phyloP scores from a whole-genome alignment of 2,888 invertebrate species.

The Tetheella fluctuosa region DNA sequence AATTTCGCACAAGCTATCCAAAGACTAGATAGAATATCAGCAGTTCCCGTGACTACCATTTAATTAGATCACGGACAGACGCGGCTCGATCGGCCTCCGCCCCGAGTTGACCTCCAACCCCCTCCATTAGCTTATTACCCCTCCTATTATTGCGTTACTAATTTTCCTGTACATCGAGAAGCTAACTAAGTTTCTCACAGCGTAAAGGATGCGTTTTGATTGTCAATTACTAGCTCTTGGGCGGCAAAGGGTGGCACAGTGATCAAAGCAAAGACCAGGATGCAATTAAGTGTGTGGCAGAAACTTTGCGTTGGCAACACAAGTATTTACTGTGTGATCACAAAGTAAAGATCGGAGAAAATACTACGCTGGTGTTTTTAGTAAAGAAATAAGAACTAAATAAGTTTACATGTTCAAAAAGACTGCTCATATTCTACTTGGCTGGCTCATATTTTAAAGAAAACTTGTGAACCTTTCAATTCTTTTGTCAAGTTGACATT shows the following conservation, averaged over 20 bases:
- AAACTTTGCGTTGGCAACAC: constrained; percentile 52
- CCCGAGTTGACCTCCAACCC: constrained; percentile 64
- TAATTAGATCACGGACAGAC: constrained; percentile 67
- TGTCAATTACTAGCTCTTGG: constrained; percentile 78
- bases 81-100: constrained; percentile 52
- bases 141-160: constrained; percentile 79
- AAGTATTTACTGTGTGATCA: background rate
- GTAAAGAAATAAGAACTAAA: no score
- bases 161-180: constrained; percentile 78
- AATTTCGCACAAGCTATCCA: constrained; percentile 50
- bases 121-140: constrained; percentile 78
- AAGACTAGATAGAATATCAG: constrained; percentile 60
- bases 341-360: no score
- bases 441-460: no score
- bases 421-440: no score
- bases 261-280: constrained; percentile 70
- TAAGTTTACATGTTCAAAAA: no score
- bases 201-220: constrained; percentile 79
- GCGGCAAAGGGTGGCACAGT: constrained; percentile 62
- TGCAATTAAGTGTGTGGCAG: constrained; percentile 69
- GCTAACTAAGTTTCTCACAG: constrained; percentile 76
- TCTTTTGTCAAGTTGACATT: background rate
- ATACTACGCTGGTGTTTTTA: no score
- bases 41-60: constrained; percentile 58
- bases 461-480: background rate